Percentiles rank a stretch among this genome's conserved stretches.
Conservation (phyloP, 37 sponge, comb jelly and placozoan genomes). For the Beroe ovata region DNA sequence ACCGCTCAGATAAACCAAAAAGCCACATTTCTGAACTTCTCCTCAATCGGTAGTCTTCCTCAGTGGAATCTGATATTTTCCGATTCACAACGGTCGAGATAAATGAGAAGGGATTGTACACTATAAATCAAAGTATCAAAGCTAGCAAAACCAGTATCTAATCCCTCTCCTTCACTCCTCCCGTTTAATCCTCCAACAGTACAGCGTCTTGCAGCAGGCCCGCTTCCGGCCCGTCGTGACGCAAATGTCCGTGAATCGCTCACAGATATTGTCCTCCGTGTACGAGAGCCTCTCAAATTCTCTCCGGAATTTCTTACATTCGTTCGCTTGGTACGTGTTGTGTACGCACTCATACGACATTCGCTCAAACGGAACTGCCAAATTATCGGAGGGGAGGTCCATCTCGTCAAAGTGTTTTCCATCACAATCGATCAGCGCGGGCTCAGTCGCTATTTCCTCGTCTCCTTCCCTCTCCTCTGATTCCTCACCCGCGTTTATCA, state of each 20-base stretch:
- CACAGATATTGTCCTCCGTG: not conserved
- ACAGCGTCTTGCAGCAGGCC: not conserved
- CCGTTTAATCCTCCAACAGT: not conserved
- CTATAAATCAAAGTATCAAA: no score
- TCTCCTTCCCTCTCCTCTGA: not conserved
- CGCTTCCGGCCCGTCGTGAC: not conserved
- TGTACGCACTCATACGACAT: not conserved
- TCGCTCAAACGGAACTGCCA: not conserved
- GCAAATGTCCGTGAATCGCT: not conserved
- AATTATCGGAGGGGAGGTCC: not conserved
- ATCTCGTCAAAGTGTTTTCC: not conserved
- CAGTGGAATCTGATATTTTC: no score
- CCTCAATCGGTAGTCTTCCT: no score
- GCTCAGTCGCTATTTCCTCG: not conserved
- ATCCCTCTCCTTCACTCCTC: not conserved
- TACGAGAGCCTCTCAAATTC: not conserved
- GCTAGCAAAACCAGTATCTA: no score
- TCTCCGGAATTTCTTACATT: not conserved
- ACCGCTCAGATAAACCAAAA: no score
- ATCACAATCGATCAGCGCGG: not conserved
- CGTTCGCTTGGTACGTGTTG: not conserved
- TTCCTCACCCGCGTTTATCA: not conserved
- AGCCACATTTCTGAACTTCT: no score
- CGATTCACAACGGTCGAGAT: no score
- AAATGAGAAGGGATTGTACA: no score